Evolutionary conservation across 2,888 invertebrate genomes (phyloP), one percentile per base, ranked within the genome.

Genomic region (Pegoplata infirma): DNA sequence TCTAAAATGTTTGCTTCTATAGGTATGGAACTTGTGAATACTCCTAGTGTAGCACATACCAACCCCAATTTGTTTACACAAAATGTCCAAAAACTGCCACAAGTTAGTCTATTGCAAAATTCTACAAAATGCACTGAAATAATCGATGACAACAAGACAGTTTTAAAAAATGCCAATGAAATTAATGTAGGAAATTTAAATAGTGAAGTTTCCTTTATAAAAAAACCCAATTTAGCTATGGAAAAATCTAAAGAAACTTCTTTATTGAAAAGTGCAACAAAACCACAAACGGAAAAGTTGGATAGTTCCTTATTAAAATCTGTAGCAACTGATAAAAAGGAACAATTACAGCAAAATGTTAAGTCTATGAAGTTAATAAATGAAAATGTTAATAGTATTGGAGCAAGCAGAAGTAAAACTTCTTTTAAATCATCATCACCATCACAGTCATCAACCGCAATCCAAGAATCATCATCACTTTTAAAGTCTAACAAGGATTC

Each of bases 81-180:
- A 44, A 66, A 64, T n/a, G 66, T 56, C 2, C 71, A 75, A 36
- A 79, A 79, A 53, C 44, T 79, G 1, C 56, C 79, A 6, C 79
- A 79, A 51, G 71, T 79, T 12, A 75, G 75, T 61, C 47, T 79
- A 7, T 36, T 79, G 44, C 79, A 79, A 44, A 79, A 71, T 53
- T 10, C 55, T 8, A 75, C 67, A 63, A 66, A 53, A 8, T 8
- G 12, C n/a, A n/a, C 28, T 5, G 73, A 69, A 53, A 14, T 14
- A 53, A 66, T 28, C 21, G 59, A 59, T 55, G 74, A 78, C 47
- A 3, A 56, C 0, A 14, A 21, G 14, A 58, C 25, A n/a, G 17
- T 36, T 28, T 36, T 40, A 5, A 69, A 68, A 6, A 64, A 47
- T 51, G 1, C 71, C 8, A 40, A 67, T 46, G 79, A 79, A 72